Conservation (phyloP, 2,797 vertebrate species). For the Lepus oiostolus region DNA sequence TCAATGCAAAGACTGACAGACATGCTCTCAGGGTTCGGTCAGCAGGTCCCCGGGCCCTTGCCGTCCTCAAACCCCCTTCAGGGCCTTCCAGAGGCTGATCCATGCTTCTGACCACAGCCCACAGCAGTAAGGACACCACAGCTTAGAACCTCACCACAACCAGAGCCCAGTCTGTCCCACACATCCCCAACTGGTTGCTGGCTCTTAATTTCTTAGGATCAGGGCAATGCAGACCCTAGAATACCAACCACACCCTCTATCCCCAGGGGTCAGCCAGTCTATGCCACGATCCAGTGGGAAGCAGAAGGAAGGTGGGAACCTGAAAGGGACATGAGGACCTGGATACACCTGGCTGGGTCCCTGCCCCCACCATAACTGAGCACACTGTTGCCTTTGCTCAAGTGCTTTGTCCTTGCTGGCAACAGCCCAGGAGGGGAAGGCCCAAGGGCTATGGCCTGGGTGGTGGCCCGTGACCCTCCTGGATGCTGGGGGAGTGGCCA, state of each 20-base stretch:
- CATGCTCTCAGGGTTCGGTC: neutral
- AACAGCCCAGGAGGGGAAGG: neutral
- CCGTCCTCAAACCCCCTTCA: neutral
- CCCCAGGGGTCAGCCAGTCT: neutral
- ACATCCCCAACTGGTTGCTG: neutral
- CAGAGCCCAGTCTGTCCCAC: constrained; percentile 9
- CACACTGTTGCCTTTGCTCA: constrained; percentile 43
- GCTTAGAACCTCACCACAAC: neutral
- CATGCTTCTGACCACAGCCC: neutral
- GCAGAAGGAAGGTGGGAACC: constrained; percentile 6
- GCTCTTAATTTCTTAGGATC: constrained; percentile 6
- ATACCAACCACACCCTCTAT: neutral
- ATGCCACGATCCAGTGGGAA: neutral
- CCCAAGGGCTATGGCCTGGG: neutral
- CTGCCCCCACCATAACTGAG: neutral
- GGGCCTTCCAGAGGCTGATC: neutral
- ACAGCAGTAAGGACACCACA: neutral
- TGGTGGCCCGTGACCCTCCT: constrained; percentile 44
- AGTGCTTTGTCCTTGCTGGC: constrained; percentile 51
- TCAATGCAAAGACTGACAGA: neutral
- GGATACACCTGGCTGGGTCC: neutral
- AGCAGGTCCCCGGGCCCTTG: neutral
- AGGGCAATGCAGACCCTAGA: neutral
- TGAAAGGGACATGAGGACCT: constrained; percentile 24
- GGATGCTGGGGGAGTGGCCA: constrained; percentile 2